Conservation (phyloP, 2,113 vertebrate genomes). For the Lipophrys pholis region DNA sequence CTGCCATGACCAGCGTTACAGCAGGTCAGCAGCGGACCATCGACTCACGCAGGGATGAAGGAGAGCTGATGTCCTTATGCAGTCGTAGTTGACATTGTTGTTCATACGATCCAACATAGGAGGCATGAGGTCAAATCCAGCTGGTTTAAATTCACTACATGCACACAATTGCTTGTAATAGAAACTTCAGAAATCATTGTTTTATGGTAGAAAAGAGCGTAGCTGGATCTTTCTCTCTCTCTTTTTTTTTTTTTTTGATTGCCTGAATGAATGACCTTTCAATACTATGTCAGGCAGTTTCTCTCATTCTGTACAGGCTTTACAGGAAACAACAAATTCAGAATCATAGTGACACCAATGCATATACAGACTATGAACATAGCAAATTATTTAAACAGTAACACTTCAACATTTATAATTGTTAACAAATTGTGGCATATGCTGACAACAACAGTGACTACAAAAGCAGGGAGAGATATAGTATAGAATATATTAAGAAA, state of each 20-base stretch:
- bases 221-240: background rate
- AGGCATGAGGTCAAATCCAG: constrained; percentile 1
- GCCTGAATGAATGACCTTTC: background rate
- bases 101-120: background rate
- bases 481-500: too few species aligned
- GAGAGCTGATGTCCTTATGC: constrained; percentile 35
- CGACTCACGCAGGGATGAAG: constrained; percentile 36
- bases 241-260: background rate
- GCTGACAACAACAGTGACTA: too few species aligned
- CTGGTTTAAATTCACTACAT: background rate
- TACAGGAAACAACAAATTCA: background rate
- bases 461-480: too few species aligned
- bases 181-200: background rate
- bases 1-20: constrained; percentile 26
- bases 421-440: too few species aligned
- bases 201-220: background rate
- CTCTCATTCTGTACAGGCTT: background rate
- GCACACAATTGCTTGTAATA: background rate
- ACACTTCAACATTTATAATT: too few species aligned
- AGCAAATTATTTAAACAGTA: background rate
- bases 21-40: constrained; percentile 8
- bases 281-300: background rate
- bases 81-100: constrained; percentile 12
- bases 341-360: background rate
- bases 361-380: constrained; percentile 3